Evolutionary conservation across 2,888 invertebrate genomes (phyloP).

Genomic region (Gymnoscelis rufifasciata): DNA sequence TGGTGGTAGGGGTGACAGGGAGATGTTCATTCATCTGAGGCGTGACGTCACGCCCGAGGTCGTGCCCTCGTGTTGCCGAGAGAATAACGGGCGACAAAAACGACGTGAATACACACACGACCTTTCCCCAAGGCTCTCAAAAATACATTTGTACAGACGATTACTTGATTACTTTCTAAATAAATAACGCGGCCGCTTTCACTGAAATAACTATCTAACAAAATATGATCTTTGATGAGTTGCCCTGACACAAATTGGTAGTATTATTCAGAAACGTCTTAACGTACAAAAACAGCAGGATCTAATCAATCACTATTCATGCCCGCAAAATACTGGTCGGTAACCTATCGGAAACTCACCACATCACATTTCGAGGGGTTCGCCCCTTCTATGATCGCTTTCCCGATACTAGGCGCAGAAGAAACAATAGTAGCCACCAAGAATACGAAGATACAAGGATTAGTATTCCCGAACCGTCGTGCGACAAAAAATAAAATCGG

Average conservation of each 20-base stretch:
- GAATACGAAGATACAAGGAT: slow-evolving; percentile 9
- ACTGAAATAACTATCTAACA: slow-evolving; percentile 3
- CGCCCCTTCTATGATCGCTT: slow-evolving; percentile 21
- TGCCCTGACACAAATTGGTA: neutral
- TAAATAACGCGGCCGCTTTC: slow-evolving; percentile 4
- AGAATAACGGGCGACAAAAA: slow-evolving; percentile 47
- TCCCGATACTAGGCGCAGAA: slow-evolving; percentile 17
- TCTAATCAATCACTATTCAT: slow-evolving; percentile 22
- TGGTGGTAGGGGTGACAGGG: slow-evolving; percentile 36
- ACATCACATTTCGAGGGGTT: slow-evolving; percentile 20
- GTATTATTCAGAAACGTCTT: neutral
- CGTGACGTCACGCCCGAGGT: slow-evolving; percentile 70
- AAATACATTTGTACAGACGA: slow-evolving; percentile 19
- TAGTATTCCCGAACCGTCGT: slow-evolving; percentile 19
- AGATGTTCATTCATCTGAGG: slow-evolving; percentile 69
- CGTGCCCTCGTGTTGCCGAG: slow-evolving; percentile 57
- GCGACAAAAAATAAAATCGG: slow-evolving; percentile 20
- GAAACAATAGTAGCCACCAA: neutral
- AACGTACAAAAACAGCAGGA: slow-evolving; percentile 6
- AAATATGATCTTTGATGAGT: neutral
- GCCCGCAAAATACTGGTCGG: slow-evolving; percentile 19
- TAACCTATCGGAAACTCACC: slow-evolving; percentile 16
- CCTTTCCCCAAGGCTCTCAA: slow-evolving; percentile 30
- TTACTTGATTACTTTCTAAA: slow-evolving; percentile 19
- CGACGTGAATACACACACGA: slow-evolving; percentile 41